These are phyloP conservation scores for Aurelia sp. DNA, from an alignment of 30 jellyfish, hydroid and myxozoan species.

Conservation along the genomic window DNA sequence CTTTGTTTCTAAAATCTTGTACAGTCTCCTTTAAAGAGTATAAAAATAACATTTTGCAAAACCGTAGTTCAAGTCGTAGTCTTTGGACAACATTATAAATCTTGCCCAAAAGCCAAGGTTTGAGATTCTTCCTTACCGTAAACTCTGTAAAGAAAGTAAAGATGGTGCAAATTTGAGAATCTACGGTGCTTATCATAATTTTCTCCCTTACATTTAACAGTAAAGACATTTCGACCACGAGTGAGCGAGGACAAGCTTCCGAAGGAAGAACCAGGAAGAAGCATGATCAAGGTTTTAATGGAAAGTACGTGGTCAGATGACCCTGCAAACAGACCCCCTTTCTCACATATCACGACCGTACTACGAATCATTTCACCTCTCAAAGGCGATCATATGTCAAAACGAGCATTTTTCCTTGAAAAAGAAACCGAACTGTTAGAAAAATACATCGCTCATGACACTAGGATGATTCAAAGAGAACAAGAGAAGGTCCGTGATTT, in stretches of 20 bases:
- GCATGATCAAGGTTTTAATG: slow-evolving; percentile 76
- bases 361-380: slow-evolving; percentile 77
- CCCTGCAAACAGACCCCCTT: slow-evolving; percentile 83
- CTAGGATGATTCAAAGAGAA: slow-evolving; percentile 70
- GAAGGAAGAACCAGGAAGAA: slow-evolving; percentile 70
- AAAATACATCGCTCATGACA: slow-evolving; percentile 79
- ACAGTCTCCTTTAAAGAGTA: too few species aligned
- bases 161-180: too few species aligned
- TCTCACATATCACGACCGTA: slow-evolving; percentile 56
- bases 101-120: too few species aligned
- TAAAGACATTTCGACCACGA: slow-evolving; percentile 73
- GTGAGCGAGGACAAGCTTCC: slow-evolving; percentile 67
- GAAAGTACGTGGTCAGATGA: slow-evolving; percentile 94
- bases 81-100: too few species aligned
- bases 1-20: too few species aligned
- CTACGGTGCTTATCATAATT: neutral
- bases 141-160: too few species aligned
- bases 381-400: slow-evolving; percentile 76
- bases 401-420: slow-evolving; percentile 83
- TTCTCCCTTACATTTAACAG: slow-evolving; percentile 22
- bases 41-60: too few species aligned
- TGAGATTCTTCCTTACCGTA: too few species aligned
- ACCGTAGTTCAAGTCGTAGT: too few species aligned
- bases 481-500: slow-evolving; percentile 70
- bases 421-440: slow-evolving; percentile 89